These are phyloP conservation scores for Hestina assimilis DNA, from an alignment of 1,140 invertebrate species.

Conservation along the genomic window DNA sequence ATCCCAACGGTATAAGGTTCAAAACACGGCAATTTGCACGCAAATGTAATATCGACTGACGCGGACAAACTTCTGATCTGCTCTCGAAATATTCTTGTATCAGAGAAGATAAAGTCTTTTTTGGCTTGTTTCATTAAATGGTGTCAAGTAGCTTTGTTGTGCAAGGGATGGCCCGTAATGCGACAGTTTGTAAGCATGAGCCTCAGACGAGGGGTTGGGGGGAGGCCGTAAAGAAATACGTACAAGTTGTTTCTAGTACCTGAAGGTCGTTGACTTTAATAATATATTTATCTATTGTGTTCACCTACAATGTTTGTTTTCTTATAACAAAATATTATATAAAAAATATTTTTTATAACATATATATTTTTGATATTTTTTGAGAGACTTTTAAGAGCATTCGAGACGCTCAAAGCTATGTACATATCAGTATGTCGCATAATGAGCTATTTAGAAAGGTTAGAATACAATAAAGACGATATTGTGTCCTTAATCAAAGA, in stretches of 20 bases:
- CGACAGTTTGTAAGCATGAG: conserved; percentile 77
- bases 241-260: conserved; percentile 60
- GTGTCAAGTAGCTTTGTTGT: conserved; percentile 39
- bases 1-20: conserved; percentile 38
- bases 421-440: no score
- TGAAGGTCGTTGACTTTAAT: conserved; percentile 63
- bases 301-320: conserved; percentile 6
- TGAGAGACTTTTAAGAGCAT: no score
- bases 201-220: conserved; percentile 45
- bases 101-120: conserved; percentile 35
- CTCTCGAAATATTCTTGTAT: conserved; percentile 30
- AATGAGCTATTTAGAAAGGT: no score
- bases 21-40: conserved; percentile 35
- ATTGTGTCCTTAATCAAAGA: not conserved
- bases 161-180: conserved; percentile 66
- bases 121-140: conserved; percentile 28
- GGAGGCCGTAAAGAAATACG: conserved; percentile 58
- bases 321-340: not conserved
- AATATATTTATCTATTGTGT: conserved; percentile 40
- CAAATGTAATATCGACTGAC: conserved; percentile 37
- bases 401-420: no score
- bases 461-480: no score
- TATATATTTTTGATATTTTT: not conserved
- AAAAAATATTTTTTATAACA: not conserved
- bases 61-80: conserved; percentile 28